Conservation (phyloP, 2,888 invertebrate genomes). For the Zygogramma bicolorata region DNA sequence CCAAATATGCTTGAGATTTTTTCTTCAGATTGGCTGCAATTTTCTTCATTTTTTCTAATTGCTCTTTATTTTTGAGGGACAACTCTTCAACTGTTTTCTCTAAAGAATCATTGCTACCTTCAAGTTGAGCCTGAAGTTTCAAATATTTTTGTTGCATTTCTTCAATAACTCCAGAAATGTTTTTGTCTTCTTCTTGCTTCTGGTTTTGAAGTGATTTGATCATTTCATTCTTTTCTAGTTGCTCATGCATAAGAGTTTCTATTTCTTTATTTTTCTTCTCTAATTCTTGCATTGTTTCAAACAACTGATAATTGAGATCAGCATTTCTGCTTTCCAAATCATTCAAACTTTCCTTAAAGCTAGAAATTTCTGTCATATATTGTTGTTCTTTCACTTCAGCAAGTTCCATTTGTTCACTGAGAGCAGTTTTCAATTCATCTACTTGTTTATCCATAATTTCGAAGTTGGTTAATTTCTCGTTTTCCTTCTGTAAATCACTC, state of each 20-base stretch:
- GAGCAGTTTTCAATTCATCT: slow-evolving; percentile 69
- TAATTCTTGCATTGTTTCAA: slow-evolving; percentile 53
- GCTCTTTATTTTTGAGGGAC: slow-evolving; percentile 76
- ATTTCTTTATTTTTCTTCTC: slow-evolving; percentile 69
- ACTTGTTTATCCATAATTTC: slow-evolving; percentile 71
- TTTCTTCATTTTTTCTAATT: slow-evolving; percentile 83
- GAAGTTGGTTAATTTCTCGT: slow-evolving; percentile 64
- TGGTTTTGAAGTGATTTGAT: slow-evolving; percentile 65
- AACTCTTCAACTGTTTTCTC: slow-evolving; percentile 66
- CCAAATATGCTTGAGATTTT: slow-evolving; percentile 74
- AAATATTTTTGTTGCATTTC: slow-evolving; percentile 64
- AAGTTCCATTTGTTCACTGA: slow-evolving; percentile 69
- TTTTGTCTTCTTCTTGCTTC: slow-evolving; percentile 65
- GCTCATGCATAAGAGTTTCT: slow-evolving; percentile 60
- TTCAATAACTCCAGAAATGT: slow-evolving; percentile 60
- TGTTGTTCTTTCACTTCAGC: slow-evolving; percentile 71
- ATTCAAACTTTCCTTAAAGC: not conserved
- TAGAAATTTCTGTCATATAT: slow-evolving; percentile 71
- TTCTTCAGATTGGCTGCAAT: slow-evolving; percentile 82
- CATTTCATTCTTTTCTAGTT: slow-evolving; percentile 62
- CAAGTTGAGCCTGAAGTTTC: slow-evolving; percentile 60
- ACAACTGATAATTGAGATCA: slow-evolving; percentile 71
- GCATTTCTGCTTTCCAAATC: not conserved
- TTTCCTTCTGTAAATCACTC: slow-evolving; percentile 69
- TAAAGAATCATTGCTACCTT: slow-evolving; percentile 57